Evolutionary conservation across 2,113 vertebrate genomes (phyloP), one percentile per base, ranked within the genome.

Genomic region (Lasiurus cinereus): DNA sequence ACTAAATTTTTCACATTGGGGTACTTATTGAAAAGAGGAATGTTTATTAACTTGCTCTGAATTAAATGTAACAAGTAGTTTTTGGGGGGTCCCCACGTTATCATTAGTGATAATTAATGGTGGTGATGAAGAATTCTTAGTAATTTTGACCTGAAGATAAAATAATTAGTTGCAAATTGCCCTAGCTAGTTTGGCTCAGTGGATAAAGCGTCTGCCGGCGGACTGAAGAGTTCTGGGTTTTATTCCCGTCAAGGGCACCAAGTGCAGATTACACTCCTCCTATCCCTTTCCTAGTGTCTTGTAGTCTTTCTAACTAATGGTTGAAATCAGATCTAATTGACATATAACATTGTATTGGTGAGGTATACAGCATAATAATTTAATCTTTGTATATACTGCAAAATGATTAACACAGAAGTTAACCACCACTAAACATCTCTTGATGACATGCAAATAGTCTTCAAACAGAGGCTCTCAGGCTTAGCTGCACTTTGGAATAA

Each of bases 51-150:
- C 54, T 90, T 90, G 90, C 72, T 93, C 62, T 88, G 48, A 94
- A 69, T 92, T 90, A 92, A 96, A 97, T 94, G 56, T 78, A 96
- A 84, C 78, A 43, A 91, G 52, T 43, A 94, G 67, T 12, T 95
- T 83, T 95, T 79, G 85, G 33, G 8, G 16, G 69, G 62, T 31
- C n/a, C n/a, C 94, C 11, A 0, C 67, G 70, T 94, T 93, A 31
- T 78, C 95, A 94, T 93, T 92, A 96, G 69, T 93, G 36, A 93
- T 93, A 92, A 96, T 92, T 96, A 95, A 94, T 94, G 92, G 73
- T 88, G 48, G 36, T 94, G 54, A 66, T 92, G 22, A 95, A 83
- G 48, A 96, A 90, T 95, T 88, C 69, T 80, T 88, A 90, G 73
- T 72, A 94, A 62, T 78, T 93, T 88, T 92, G 33, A 93, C 36